Evolutionary conservation across 2,797 vertebrate species (phyloP), one percentile per base, ranked within the genome.

Genomic region (Limosa lapponica): DNA sequence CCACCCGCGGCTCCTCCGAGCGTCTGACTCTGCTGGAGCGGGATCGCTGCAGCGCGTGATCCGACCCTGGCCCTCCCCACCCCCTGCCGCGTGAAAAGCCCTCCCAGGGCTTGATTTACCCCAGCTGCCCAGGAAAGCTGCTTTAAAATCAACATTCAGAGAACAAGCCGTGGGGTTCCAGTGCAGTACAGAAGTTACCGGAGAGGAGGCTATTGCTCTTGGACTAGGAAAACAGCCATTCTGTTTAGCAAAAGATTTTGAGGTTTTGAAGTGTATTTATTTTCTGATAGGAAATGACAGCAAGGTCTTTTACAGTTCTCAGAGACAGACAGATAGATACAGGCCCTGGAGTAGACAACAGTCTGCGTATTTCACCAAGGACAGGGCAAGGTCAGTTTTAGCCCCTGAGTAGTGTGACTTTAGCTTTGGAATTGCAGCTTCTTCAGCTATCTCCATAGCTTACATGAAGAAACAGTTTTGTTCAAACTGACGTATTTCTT

Each of bases 191-290:
- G 91, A 91, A 44, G 90, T 92, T 72, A 84, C 28, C 81, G 55
- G 90, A 82, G 88, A 32, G 72, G n/a, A 81, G 51, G 58, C 32
- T 97, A 75, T 95, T 97, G 92, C 93, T 96, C 86, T 97, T 96
- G 93, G 92, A 94, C 77, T 66, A 51, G 77, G 66, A 94, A 95
- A 95, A 89, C 49, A 95, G 62, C 73, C 19, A 1, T 59, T 90
- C 69, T 88, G 70, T 92, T 95, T 88, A 89, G 88, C 62, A 82
- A 90, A 93, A 92, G 83, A 51, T 89, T 69, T 52, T 41, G 82
- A 86, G 54, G 49, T 74, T 89, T 95, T 90, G 66, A 87, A 95
- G 90, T 90, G 36, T 94, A 95, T 97, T 96, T 97, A 72, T 94
- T 94, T 95, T 96, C 81, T 0, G 0, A 89, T 73, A 89, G 70